These are phyloP conservation scores for Dendrolimus punctatus DNA, from an alignment of 1,140 invertebrate species.

Conservation along the genomic window DNA sequence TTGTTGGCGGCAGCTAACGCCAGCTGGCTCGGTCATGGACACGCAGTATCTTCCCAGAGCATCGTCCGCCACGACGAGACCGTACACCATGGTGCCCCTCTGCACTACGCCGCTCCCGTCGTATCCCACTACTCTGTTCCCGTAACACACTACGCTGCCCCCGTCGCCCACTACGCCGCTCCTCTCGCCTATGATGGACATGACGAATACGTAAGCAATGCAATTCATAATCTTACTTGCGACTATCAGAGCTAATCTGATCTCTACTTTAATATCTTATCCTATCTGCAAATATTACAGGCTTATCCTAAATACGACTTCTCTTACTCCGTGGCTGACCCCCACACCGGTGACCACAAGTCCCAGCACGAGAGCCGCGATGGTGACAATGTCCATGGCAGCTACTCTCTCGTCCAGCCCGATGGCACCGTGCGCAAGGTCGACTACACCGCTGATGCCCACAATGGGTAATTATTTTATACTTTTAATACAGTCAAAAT, in stretches of 20 bases:
- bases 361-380: constrained; percentile 42
- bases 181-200: constrained; percentile 23
- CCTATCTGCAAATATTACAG: constrained; percentile 13
- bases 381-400: constrained; percentile 45
- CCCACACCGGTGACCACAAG: constrained; percentile 42
- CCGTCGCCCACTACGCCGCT: constrained; percentile 29
- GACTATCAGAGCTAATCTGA: background rate
- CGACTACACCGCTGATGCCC: constrained; percentile 51
- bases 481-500: background rate
- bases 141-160: constrained; percentile 30
- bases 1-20: constrained; percentile 34
- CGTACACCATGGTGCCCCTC: constrained; percentile 19
- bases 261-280: constrained; percentile 9
- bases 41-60: constrained; percentile 48
- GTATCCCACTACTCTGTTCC: constrained; percentile 22
- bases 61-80: constrained; percentile 45
- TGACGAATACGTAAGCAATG: constrained; percentile 31
- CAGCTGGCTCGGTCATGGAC: constrained; percentile 25
- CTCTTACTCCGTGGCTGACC: constrained; percentile 67
- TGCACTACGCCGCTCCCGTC: constrained; percentile 20
- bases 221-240: too few species aligned
- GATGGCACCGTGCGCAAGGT: constrained; percentile 55
- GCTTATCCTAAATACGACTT: constrained; percentile 59
- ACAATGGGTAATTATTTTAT: constrained; percentile 26
- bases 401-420: constrained; percentile 49